Conservation (phyloP, 2,888 invertebrate species). For the Melanargia galathea region DNA sequence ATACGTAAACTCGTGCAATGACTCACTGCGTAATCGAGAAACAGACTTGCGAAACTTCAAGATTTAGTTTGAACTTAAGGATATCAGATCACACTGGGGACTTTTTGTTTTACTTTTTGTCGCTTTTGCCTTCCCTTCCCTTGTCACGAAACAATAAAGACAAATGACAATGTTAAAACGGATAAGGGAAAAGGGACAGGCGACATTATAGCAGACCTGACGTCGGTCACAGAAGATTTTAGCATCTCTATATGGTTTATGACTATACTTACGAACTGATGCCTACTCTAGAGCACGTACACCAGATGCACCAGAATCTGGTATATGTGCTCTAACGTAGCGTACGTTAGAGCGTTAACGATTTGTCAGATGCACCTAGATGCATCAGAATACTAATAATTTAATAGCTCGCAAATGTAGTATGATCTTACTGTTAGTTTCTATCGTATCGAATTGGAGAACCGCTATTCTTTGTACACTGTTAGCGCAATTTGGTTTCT, state of each 20-base stretch:
- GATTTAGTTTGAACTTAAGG: slow-evolving; percentile 9
- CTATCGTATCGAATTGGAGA: slow-evolving; percentile 50
- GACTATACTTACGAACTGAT: too few species aligned
- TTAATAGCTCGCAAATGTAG: too few species aligned
- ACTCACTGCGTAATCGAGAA: slow-evolving; percentile 58
- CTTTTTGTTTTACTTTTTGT: slow-evolving; percentile 26
- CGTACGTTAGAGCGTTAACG: too few species aligned
- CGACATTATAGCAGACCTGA: too few species aligned
- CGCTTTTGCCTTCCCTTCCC: slow-evolving; percentile 31
- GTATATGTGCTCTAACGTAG: too few species aligned
- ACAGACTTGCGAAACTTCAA: slow-evolving; percentile 58
- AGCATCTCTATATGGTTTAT: too few species aligned
- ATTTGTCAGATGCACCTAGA: too few species aligned
- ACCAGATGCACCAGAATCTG: too few species aligned
- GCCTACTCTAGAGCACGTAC: too few species aligned
- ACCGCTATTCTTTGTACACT: slow-evolving; percentile 31
- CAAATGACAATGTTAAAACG: neutral
- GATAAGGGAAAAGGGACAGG: too few species aligned
- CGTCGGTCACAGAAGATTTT: too few species aligned
- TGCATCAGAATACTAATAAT: too few species aligned
- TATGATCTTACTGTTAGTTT: slow-evolving; percentile 30
- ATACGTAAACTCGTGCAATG: slow-evolving; percentile 55
- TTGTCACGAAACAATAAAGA: neutral
- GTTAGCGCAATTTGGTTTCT: neutral
- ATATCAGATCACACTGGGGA: neutral